Base-by-base conservation (phyloP, 2,113 vertebrate genomes). In the Eudyptes chrysolophus region DNA sequence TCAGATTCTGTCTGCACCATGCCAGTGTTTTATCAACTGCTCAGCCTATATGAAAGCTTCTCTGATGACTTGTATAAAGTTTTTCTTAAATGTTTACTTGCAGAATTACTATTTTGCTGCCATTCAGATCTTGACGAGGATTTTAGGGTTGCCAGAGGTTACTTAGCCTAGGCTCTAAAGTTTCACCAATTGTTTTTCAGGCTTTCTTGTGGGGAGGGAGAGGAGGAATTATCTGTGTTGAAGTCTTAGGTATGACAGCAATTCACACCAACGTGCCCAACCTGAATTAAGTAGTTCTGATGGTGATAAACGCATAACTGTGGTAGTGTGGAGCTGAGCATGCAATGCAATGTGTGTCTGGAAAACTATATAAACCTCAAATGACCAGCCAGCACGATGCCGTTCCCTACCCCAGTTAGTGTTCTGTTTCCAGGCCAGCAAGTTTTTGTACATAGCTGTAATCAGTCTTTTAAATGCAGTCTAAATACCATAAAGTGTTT, bases 301-400 rank as follows among this genome's bases (percentile, higher is more conserved):
- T 80, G 27, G 9, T 84, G 58, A 86, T 70, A 92, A 80, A 26
- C 44, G 54, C 40, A 13, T 86, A 88, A 58, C 71, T 87, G 20
- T 87, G 58, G 74, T 80, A 72, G 62, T 57, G 51, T 54, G 54
- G 79, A 84, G 19, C 48, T 76, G 40, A 90, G 26, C 17, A 34
- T 77, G 30, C 40, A 84, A 29, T 74, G 27, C 8, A 34, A 5
- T 65, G 6, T 51, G 3, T 61, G 40, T 64, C 22, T 93, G 20
- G 57, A 86, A 92, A 87, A 52, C 32, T 61, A 1, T 21, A 17
- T 25, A 52, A 85, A 72, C 44, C n/a, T 90, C 38, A 90, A 79
- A 76, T 40, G 17, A n/a, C 7, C 13, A 64, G 9, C 44, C 24
- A 60, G 22, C 19, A 19, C 0, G 0, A 19, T 61, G 44, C 5